Evolutionary conservation across 2,797 vertebrate genomes (phyloP).

Genomic region (Cephalopachus bancanus): DNA sequence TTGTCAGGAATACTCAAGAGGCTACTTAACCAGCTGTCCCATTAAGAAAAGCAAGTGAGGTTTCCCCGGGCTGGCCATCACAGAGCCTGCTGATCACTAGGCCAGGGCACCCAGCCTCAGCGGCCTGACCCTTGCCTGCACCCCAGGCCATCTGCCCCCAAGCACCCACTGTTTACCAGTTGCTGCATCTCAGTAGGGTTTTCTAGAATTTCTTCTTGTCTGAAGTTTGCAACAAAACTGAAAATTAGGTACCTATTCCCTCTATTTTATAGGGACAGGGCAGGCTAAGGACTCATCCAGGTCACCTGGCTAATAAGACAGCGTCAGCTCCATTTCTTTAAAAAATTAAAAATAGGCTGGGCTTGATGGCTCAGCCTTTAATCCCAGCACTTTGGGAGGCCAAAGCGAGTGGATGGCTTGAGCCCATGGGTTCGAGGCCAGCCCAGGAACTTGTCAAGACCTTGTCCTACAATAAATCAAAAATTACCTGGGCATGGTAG

Average conservation of each 20-base stretch:
- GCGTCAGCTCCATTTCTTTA: background rate
- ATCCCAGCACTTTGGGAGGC: too few relatives aligned
- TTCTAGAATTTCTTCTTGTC: background rate
- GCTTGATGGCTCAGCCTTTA: too few relatives aligned
- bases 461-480: too few relatives aligned
- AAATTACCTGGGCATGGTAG: too few relatives aligned
- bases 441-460: too few relatives aligned
- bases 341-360: too few relatives aligned
- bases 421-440: too few relatives aligned
- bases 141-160: background rate
- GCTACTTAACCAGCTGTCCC: constrained; percentile 61
- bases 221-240: background rate
- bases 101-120: background rate
- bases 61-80: background rate
- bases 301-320: background rate
- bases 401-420: too few relatives aligned
- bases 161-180: background rate
- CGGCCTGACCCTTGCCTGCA: background rate
- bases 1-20: background rate
- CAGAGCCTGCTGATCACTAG: background rate
- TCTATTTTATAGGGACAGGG: background rate
- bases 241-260: background rate
- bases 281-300: background rate
- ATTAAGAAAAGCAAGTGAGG: constrained; percentile 43
- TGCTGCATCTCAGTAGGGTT: background rate